Evolutionary conservation across 2,888 invertebrate genomes (phyloP).

Genomic region (Drosophila demipolita): DNA sequence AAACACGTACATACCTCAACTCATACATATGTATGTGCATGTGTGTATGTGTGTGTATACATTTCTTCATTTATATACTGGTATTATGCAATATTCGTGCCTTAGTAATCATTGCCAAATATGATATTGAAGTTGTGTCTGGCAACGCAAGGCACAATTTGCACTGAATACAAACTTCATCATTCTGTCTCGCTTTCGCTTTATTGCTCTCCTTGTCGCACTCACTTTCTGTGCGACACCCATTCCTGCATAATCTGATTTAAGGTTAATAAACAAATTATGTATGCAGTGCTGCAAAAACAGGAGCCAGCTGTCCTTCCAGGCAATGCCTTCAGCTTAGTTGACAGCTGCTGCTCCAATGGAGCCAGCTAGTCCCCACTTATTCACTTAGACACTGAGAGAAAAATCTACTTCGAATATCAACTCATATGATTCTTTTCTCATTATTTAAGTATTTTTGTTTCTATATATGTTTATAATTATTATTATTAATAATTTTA

Average conservation of each 20-base stretch:
- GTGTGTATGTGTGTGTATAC: neutral
- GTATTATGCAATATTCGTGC: conserved; percentile 42
- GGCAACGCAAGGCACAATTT: conserved; percentile 12
- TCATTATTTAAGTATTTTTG: neutral
- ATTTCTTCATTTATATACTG: conserved; percentile 19
- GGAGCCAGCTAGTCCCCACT: neutral
- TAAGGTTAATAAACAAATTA: conserved; percentile 79
- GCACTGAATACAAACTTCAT: neutral
- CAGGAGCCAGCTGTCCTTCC: conserved; percentile 21
- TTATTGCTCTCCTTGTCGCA: neutral
- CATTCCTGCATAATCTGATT: conserved; percentile 66
- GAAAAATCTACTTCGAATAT: neutral
- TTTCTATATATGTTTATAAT: neutral
- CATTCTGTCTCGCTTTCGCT: neutral
- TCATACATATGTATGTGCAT: conserved; percentile 4
- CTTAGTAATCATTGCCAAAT: conserved; percentile 58
- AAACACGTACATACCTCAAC: conserved; percentile 26
- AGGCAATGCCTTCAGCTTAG: conserved; percentile 21
- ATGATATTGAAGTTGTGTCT: conserved; percentile 42
- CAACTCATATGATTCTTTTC: neutral
- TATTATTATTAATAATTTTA: neutral
- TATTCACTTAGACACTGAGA: conserved; percentile 4
- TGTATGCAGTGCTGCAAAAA: conserved; percentile 60
- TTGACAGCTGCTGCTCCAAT: conserved; percentile 13
- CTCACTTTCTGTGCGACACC: neutral